Evolutionary conservation across 2,888 invertebrate species (phyloP).

Genomic region (Cantharis nigra): DNA sequence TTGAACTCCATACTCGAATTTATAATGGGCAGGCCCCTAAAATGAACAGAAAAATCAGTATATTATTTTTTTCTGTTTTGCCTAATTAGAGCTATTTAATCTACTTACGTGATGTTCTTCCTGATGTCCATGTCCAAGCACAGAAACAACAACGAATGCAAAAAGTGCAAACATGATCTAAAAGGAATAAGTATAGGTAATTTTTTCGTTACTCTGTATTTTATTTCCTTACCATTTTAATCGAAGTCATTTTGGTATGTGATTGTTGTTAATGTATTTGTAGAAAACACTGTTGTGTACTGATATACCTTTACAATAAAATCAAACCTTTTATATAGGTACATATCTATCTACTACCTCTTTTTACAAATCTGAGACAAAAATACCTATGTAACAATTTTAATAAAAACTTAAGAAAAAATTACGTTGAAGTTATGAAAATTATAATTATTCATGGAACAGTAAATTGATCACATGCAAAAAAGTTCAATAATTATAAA

Average conservation of each 20-base stretch:
- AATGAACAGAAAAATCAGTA: neutral
- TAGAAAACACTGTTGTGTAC: neutral
- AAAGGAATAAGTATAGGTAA: neutral
- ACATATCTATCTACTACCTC: too few species aligned
- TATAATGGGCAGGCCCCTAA: slow-evolving; percentile 36
- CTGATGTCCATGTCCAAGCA: neutral
- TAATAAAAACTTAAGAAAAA: neutral
- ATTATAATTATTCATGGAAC: neutral
- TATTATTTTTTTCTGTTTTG: too few species aligned
- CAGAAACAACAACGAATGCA: neutral
- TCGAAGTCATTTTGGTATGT: neutral
- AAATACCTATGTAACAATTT: too few species aligned
- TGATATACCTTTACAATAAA: neutral
- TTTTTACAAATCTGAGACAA: too few species aligned
- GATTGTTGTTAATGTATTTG: neutral
- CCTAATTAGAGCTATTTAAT: too few species aligned
- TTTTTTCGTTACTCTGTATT: neutral
- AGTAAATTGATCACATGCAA: neutral
- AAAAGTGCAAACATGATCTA: neutral
- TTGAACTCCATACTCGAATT: slow-evolving; percentile 43
- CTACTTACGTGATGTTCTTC: neutral
- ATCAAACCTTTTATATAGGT: neutral
- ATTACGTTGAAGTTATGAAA: neutral
- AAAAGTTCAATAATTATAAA: neutral
- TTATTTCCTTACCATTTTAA: neutral